phyloP scores from a whole-genome alignment of 92 coral and sea anemone genomes.

The Nematostella vectensis region DNA sequence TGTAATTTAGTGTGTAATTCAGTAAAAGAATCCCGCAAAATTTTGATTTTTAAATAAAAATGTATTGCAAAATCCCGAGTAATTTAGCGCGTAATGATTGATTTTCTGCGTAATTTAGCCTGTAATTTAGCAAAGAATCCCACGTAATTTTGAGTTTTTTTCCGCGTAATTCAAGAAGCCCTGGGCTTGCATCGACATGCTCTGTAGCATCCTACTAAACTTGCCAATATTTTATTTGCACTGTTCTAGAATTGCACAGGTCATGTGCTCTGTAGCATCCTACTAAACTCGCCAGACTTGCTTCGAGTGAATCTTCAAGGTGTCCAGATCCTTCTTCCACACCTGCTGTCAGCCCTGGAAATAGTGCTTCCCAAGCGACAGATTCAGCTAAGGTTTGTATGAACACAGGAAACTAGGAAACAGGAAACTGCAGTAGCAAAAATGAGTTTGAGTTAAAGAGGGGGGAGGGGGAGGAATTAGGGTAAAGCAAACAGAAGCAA shows the following conservation, averaged over 20 bases:
- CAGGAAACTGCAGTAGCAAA: background rate
- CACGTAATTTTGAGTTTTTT: too few species aligned
- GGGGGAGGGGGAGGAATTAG: background rate
- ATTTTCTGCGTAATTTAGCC: too few species aligned
- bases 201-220: slow-evolving; percentile 87
- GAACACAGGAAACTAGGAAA: background rate
- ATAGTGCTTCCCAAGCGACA: slow-evolving; percentile 77
- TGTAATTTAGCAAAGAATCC: too few species aligned
- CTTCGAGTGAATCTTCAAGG: slow-evolving; percentile 91
- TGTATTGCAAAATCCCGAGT: too few species aligned
- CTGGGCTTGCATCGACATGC: slow-evolving; percentile 19
- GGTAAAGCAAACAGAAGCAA: too few species aligned
- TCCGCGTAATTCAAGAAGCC: too few species aligned
- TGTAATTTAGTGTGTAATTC: too few species aligned
- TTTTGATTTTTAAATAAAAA: too few species aligned
- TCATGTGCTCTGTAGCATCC: slow-evolving; percentile 85
- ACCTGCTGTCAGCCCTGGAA: slow-evolving; percentile 80
- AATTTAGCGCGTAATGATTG: too few species aligned
- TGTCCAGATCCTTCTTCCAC: slow-evolving; percentile 85
- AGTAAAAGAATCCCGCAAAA: too few species aligned
- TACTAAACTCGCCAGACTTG: slow-evolving; percentile 81
- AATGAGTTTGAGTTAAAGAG: background rate
- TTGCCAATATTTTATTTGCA: slow-evolving; percentile 22
- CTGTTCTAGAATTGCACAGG: slow-evolving; percentile 69
- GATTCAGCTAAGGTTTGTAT: slow-evolving; percentile 37